Conservation (phyloP, 2,888 invertebrate genomes). For the Euphydryas editha region DNA sequence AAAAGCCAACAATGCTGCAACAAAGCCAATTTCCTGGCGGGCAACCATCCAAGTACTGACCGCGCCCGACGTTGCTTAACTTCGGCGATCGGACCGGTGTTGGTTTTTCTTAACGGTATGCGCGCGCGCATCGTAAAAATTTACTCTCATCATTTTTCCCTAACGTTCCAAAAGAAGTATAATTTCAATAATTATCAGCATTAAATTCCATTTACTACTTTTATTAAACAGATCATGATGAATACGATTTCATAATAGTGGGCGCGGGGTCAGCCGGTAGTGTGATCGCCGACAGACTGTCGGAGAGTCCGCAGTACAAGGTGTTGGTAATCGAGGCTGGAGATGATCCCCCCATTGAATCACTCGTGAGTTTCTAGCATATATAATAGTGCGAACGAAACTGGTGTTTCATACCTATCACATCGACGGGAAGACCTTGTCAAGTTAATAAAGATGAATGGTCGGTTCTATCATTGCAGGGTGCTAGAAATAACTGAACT, state of each 20-base stretch:
- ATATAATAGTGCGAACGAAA: background rate
- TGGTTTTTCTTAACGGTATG: too few relatives aligned
- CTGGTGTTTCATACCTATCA: too few relatives aligned
- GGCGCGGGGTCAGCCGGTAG: slow-evolving; percentile 54
- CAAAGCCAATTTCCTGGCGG: too few relatives aligned
- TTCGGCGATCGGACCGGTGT: slow-evolving; percentile 62
- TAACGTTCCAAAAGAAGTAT: too few relatives aligned
- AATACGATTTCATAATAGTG: slow-evolving; percentile 52
- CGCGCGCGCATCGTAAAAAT: too few relatives aligned
- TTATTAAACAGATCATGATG: background rate
- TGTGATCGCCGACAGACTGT: slow-evolving; percentile 48
- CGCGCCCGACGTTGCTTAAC: slow-evolving; percentile 60
- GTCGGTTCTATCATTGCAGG: too few relatives aligned
- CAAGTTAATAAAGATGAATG: too few relatives aligned
- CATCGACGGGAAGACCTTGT: too few relatives aligned
- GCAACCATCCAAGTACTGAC: slow-evolving; percentile 64
- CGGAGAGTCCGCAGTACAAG: slow-evolving; percentile 31
- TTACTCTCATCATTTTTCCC: too few relatives aligned
- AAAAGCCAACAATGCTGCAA: too few relatives aligned
- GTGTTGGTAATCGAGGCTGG: slow-evolving; percentile 51
- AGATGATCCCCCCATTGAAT: slow-evolving; percentile 46
- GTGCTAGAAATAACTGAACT: too few relatives aligned
- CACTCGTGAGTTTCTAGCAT: slow-evolving; percentile 38
- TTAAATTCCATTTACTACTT: background rate
- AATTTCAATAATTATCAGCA: too few relatives aligned